Conservation (phyloP, 2,113 vertebrate species). For the Ammodytes dubius region DNA sequence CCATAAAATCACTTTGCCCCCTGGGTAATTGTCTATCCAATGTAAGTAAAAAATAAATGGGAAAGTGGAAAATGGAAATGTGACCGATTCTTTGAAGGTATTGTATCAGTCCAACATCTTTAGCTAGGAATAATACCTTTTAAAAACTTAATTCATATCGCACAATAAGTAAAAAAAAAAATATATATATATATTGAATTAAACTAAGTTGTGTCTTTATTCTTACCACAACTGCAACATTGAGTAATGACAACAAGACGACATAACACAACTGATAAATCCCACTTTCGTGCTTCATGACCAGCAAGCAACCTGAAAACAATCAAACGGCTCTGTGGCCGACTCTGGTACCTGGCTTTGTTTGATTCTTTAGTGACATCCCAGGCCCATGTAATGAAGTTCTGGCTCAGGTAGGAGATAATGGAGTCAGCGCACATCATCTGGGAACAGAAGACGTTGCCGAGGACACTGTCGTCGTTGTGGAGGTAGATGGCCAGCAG, state of each 20-base stretch:
- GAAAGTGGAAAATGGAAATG: neutral
- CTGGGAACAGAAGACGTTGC: conserved; percentile 99
- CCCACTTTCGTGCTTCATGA: neutral
- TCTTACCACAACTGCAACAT: neutral
- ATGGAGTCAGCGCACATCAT: conserved; percentile 99
- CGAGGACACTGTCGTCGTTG: conserved; percentile 98
- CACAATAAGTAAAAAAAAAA: neutral
- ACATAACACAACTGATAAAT: neutral
- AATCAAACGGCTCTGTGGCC: neutral
- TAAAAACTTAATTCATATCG: neutral
- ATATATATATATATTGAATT: neutral
- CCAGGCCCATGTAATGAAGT: conserved; percentile 99
- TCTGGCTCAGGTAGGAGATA: conserved; percentile 98
- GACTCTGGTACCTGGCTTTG: conserved; percentile 91
- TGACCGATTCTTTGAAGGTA: neutral
- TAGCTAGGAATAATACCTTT: neutral
- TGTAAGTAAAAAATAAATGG: neutral
- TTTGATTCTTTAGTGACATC: conserved; percentile 98
- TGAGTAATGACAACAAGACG: neutral
- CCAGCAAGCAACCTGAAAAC: neutral
- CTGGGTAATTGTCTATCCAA: neutral
- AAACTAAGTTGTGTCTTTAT: neutral
- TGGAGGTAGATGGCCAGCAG: conserved; percentile 99
- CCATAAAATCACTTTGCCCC: too few species aligned
- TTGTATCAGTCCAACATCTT: neutral